Percentiles rank a stretch among this genome's conserved stretches.
These are phyloP conservation scores for Morpho helenor DNA, from an alignment of 2,888 invertebrate species.

Conservation along the genomic window DNA sequence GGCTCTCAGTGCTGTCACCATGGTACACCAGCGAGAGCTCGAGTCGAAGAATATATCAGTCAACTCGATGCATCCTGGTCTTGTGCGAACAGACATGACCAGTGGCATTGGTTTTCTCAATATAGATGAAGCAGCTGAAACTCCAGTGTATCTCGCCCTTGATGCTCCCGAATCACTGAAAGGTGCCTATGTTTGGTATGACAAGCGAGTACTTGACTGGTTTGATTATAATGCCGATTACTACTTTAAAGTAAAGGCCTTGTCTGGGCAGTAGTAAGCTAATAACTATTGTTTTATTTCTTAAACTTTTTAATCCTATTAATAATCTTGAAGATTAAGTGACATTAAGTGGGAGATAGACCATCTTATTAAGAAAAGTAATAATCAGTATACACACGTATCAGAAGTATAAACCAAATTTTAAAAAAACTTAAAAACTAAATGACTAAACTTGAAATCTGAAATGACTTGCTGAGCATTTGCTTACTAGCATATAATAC, in stretches of 20 bases:
- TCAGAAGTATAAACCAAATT: too few species aligned
- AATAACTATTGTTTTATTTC: too few species aligned
- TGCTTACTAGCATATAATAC: too few species aligned
- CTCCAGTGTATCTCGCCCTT: slow-evolving; percentile 74
- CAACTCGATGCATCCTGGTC: slow-evolving; percentile 86
- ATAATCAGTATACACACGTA: too few species aligned
- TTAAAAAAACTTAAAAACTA: too few species aligned
- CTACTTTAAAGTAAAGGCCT: slow-evolving; percentile 6
- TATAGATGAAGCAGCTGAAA: slow-evolving; percentile 76
- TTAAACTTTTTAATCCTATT: too few species aligned
- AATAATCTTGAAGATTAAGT: too few species aligned
- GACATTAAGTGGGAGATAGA: too few species aligned
- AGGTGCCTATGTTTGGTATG: slow-evolving; percentile 82
- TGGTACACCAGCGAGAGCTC: slow-evolving; percentile 82
- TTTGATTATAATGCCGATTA: slow-evolving; percentile 27
- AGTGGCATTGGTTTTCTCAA: slow-evolving; percentile 77
- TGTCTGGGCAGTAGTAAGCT: neutral
- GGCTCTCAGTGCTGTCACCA: slow-evolving; percentile 82
- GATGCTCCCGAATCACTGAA: slow-evolving; percentile 69
- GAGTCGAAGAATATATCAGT: slow-evolving; percentile 73
- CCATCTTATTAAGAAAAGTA: too few species aligned
- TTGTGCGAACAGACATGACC: slow-evolving; percentile 88
- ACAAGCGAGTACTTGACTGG: slow-evolving; percentile 79
- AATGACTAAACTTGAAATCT: too few species aligned
- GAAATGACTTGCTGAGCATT: too few species aligned